Conservation (phyloP, 2,797 vertebrate species). For the Tangara arthus region DNA sequence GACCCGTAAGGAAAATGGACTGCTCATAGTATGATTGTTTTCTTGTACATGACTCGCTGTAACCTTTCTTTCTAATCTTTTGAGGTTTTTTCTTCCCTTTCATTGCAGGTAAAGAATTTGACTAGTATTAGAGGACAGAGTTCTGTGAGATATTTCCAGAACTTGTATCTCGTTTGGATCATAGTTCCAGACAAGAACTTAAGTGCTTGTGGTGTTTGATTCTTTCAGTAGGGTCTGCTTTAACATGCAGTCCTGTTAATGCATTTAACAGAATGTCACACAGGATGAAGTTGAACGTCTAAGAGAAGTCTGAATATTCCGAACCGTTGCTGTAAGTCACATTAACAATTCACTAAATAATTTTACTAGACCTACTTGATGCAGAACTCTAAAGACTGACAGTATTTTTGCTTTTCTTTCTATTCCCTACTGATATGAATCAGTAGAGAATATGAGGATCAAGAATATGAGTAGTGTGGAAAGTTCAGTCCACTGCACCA, state of each 20-base stretch:
- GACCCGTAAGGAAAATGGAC: neutral
- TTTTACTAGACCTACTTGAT: neutral
- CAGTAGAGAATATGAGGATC: neutral
- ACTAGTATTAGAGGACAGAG: neutral
- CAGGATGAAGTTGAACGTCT: neutral
- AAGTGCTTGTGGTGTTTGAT: rapidly evolving
- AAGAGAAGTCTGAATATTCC: neutral
- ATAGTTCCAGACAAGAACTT: neutral
- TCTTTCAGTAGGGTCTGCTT: neutral
- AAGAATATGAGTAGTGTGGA: neutral
- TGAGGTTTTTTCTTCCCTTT: neutral
- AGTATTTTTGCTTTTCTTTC: neutral
- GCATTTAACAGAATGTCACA: neutral
- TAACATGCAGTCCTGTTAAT: neutral
- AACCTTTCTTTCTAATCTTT: neutral
- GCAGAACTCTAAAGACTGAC: neutral
- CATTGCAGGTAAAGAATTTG: neutral
- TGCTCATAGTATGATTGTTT: neutral
- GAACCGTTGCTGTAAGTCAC: neutral
- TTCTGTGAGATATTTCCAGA: neutral
- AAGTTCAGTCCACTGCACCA: neutral
- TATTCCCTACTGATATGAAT: neutral
- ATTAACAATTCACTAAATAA: neutral
- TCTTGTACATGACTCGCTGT: neutral
- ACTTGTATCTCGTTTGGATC: neutral